These are phyloP conservation scores for Lacerta bilineata DNA, from an alignment of 2,797 vertebrate species.

Conservation along the genomic window DNA sequence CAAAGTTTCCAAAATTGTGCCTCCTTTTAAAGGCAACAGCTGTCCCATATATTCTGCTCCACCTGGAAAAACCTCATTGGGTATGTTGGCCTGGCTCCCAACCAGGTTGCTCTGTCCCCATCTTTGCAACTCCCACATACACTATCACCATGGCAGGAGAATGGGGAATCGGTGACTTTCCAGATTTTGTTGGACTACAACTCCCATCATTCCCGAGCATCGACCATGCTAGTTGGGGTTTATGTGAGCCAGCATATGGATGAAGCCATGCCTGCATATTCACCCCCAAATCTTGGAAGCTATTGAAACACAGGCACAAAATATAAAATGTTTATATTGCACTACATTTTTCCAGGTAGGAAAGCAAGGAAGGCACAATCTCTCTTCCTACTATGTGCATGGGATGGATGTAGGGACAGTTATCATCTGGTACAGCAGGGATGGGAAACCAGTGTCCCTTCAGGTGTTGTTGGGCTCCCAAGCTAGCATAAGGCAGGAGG, in stretches of 20 bases:
- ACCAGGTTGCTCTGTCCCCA: not conserved
- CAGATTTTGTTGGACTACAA: no score
- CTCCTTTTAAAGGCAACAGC: not conserved
- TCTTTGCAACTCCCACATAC: not conserved
- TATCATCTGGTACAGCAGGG: not conserved
- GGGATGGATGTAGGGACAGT: not conserved
- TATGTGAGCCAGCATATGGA: not conserved
- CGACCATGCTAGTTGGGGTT: no score
- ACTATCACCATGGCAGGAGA: no score
- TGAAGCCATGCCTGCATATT: not conserved
- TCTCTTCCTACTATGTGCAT: not conserved
- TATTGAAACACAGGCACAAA: not conserved
- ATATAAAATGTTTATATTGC: not conserved
- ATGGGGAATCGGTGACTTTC: no score
- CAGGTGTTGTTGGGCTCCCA: not conserved
- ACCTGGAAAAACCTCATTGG: not conserved
- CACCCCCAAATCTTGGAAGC: not conserved
- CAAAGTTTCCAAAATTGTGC: not conserved
- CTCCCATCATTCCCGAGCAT: no score
- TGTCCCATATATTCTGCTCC: not conserved
- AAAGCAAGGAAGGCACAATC: not conserved
- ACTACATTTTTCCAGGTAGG: not conserved
- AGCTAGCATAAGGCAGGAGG: no score
- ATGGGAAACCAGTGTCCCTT: not conserved
- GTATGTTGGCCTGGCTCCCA: not conserved